A percentile compares a stretch with the other conserved stretches of the same genome.
Evolutionary conservation across 1,140 invertebrate genomes (phyloP).

Genomic region (Drosophila paulistorum): DNA sequence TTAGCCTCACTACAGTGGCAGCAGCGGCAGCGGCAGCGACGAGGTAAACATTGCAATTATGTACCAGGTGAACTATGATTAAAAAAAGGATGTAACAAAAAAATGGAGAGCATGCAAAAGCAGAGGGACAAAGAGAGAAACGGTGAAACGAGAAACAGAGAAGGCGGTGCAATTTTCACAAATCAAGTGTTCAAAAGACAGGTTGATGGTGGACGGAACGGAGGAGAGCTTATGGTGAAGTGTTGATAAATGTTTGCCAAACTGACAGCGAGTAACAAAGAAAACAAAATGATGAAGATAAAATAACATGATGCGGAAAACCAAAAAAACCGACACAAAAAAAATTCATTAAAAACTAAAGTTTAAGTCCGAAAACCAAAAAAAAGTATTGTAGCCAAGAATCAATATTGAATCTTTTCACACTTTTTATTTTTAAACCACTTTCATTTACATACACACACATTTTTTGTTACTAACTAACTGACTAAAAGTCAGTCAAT

Average conservation of each 20-base stretch:
- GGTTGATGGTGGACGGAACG: slow-evolving; percentile 36
- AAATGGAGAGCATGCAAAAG: slow-evolving; percentile 5
- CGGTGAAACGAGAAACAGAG: background rate
- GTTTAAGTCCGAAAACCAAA: background rate
- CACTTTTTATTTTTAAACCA: too few species aligned
- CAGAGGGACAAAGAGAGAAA: background rate
- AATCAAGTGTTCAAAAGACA: slow-evolving; percentile 63
- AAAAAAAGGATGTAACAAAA: slow-evolving; percentile 44
- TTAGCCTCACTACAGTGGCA: slow-evolving; percentile 46
- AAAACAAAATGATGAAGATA: slow-evolving; percentile 3
- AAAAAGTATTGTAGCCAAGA: too few species aligned
- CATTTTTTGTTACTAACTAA: too few species aligned
- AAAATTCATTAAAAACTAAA: slow-evolving; percentile 2
- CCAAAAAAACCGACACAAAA: background rate
- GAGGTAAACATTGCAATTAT: slow-evolving; percentile 79
- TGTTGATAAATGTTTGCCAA: slow-evolving; percentile 58
- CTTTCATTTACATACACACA: too few species aligned
- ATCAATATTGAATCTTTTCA: too few species aligned
- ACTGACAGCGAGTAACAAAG: slow-evolving; percentile 7
- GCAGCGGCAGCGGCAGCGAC: slow-evolving; percentile 29
- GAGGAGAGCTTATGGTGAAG: slow-evolving; percentile 8
- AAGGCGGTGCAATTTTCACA: slow-evolving; percentile 52
- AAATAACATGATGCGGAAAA: background rate
- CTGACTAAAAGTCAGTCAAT: too few species aligned
- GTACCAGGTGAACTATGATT: slow-evolving; percentile 73